Conservation (phyloP, 1,140 invertebrate genomes). For the Drosophila pachea region DNA sequence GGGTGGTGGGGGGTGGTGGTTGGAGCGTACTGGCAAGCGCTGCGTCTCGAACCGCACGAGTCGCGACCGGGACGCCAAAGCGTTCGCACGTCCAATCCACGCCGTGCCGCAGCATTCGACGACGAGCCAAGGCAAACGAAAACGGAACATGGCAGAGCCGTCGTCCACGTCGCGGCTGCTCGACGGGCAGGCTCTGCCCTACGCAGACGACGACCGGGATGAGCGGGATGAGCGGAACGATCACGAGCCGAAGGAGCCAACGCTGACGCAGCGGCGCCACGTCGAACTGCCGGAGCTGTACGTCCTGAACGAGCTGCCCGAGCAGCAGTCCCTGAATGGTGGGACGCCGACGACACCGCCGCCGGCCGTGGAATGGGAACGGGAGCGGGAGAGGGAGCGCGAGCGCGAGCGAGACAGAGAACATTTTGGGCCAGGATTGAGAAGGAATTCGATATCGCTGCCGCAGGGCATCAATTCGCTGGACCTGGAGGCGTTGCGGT, state of each 20-base stretch:
- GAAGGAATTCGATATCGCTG: slow-evolving; percentile 73
- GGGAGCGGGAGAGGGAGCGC: slow-evolving; percentile 10
- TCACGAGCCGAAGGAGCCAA: background rate
- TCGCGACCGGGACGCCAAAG: slow-evolving; percentile 37
- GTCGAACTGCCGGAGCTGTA: slow-evolving; percentile 47
- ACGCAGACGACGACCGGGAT: slow-evolving; percentile 39
- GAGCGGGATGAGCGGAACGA: background rate
- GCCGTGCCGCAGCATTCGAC: background rate
- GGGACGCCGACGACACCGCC: slow-evolving; percentile 7
- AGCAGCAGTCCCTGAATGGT: background rate
- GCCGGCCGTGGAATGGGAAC: background rate
- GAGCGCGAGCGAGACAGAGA: slow-evolving; percentile 17
- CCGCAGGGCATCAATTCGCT: slow-evolving; percentile 71
- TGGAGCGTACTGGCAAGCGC: background rate
- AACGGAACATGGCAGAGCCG: slow-evolving; percentile 9
- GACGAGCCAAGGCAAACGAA: background rate
- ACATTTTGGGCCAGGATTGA: slow-evolving; percentile 50
- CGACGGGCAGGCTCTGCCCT: slow-evolving; percentile 57
- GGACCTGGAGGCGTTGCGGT: slow-evolving; percentile 65
- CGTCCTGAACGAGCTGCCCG: slow-evolving; percentile 42
- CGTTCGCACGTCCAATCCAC: slow-evolving; percentile 23
- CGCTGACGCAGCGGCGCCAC: slow-evolving; percentile 35
- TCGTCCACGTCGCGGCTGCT: slow-evolving; percentile 9
- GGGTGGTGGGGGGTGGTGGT: background rate
- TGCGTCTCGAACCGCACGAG: slow-evolving; percentile 21